Evolutionary conservation across 2,888 invertebrate genomes (phyloP).

Genomic region (Chaetoderma sp.): DNA sequence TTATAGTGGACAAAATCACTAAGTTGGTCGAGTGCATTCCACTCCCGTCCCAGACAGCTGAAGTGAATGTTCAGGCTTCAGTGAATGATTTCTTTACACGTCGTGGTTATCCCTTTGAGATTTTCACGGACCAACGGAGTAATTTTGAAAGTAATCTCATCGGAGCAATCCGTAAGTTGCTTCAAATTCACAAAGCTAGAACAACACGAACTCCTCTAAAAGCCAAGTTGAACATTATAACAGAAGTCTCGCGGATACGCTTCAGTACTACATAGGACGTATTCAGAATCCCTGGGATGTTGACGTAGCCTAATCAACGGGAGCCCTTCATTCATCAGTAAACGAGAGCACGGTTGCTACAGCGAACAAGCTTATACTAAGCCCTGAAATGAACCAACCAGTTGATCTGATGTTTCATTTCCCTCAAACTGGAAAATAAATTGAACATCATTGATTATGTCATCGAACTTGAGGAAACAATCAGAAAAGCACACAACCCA

Average conservation of each 20-base stretch:
- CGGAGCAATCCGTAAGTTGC: conserved; percentile 5
- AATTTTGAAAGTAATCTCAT: conserved; percentile 13
- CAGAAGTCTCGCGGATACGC: background rate
- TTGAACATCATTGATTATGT: background rate
- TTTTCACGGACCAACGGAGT: conserved; percentile 14
- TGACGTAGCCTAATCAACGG: background rate
- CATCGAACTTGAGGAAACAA: background rate
- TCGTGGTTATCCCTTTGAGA: conserved; percentile 6
- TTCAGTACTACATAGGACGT: too few relatives aligned
- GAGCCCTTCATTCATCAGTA: background rate
- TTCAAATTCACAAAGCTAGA: conserved; percentile 10
- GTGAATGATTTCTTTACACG: conserved; percentile 1
- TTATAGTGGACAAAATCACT: too few relatives aligned
- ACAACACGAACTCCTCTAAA: conserved; percentile 8
- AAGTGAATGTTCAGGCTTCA: background rate
- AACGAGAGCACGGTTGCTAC: background rate
- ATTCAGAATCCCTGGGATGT: background rate
- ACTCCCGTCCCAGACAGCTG: background rate
- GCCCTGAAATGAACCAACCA: background rate
- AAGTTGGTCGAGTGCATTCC: conserved; percentile 4
- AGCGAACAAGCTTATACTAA: background rate
- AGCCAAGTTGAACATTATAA: background rate
- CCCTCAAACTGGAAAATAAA: background rate
- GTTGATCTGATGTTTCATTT: background rate
- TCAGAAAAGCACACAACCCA: background rate